A percentile compares a stretch with the other conserved stretches of the same genome.
Evolutionary conservation across 2,113 vertebrate genomes (phyloP).

Genomic region (Sinocyclocheilus maitianheensis): DNA sequence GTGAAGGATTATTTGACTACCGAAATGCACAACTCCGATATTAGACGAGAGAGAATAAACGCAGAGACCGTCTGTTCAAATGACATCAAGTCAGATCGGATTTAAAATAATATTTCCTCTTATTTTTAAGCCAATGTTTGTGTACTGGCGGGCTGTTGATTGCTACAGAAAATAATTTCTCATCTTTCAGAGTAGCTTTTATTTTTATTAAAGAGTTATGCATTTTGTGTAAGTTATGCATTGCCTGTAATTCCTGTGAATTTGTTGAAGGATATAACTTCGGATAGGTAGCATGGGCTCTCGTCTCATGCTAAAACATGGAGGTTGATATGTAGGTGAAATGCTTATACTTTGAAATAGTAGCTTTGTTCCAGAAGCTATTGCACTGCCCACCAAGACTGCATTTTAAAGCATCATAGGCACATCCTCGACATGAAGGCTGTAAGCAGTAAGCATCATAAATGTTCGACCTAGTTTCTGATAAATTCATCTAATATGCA

Average conservation of each 20-base stretch:
- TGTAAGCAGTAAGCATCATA: background rate
- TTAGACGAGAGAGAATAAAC: background rate
- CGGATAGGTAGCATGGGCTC: background rate
- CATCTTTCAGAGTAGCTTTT: background rate
- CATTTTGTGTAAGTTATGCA: background rate
- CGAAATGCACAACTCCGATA: background rate
- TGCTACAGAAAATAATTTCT: background rate
- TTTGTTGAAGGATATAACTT: background rate
- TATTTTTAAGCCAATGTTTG: background rate
- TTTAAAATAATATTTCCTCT: background rate
- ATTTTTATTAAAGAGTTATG: background rate
- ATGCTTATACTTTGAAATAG: background rate
- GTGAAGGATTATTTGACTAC: conserved; percentile 4
- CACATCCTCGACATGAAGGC: background rate
- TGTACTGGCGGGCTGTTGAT: background rate
- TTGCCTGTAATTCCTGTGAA: background rate
- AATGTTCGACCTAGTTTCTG: background rate
- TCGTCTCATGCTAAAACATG: background rate
- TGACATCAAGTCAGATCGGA: background rate
- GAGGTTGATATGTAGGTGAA: background rate
- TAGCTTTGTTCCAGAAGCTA: background rate
- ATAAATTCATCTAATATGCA: background rate
- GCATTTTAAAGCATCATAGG: background rate
- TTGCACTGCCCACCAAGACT: background rate
- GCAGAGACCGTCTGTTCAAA: background rate